Conservation (phyloP, 2,113 vertebrate species). For the Misgurnus anguillicaudatus region DNA sequence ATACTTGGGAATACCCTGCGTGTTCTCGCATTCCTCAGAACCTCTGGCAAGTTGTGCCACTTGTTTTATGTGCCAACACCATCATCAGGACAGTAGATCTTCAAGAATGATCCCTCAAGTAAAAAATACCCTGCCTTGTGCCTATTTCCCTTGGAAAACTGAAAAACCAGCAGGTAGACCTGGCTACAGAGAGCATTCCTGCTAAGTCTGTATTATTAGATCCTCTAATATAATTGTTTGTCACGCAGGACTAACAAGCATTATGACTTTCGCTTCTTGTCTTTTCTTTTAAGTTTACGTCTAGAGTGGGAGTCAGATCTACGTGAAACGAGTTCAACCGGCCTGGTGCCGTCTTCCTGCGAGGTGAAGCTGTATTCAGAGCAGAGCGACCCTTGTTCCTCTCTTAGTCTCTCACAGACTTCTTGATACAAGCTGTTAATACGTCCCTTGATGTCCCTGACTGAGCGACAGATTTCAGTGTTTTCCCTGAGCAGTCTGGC, state of each 20-base stretch:
- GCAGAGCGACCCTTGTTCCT: conserved; percentile 83
- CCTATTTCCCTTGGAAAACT: background rate
- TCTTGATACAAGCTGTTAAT: conserved; percentile 86
- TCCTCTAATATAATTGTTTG: background rate
- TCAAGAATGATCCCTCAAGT: background rate
- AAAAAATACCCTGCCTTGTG: background rate
- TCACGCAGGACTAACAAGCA: conserved; percentile 18
- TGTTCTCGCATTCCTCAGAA: background rate
- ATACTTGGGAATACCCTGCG: background rate
- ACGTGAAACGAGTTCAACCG: conserved; percentile 66
- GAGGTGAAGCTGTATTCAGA: conserved; percentile 79
- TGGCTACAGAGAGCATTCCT: conserved; percentile 1
- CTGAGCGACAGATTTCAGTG: conserved; percentile 81
- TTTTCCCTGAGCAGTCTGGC: conserved; percentile 86
- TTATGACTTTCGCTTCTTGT: conserved; percentile 79
- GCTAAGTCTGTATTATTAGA: background rate
- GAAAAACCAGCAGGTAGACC: conserved; percentile 1
- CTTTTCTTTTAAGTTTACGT: conserved; percentile 80
- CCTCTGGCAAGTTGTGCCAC: background rate
- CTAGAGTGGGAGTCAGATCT: conserved; percentile 66
- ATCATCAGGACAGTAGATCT: background rate
- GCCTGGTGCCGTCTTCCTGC: conserved; percentile 75
- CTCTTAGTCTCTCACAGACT: conserved; percentile 84
- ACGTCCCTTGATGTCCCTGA: conserved; percentile 87
- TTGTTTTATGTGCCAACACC: background rate